These are phyloP conservation scores for Gandaritis pyraliata DNA, from an alignment of 2,888 invertebrate species.

Conservation along the genomic window DNA sequence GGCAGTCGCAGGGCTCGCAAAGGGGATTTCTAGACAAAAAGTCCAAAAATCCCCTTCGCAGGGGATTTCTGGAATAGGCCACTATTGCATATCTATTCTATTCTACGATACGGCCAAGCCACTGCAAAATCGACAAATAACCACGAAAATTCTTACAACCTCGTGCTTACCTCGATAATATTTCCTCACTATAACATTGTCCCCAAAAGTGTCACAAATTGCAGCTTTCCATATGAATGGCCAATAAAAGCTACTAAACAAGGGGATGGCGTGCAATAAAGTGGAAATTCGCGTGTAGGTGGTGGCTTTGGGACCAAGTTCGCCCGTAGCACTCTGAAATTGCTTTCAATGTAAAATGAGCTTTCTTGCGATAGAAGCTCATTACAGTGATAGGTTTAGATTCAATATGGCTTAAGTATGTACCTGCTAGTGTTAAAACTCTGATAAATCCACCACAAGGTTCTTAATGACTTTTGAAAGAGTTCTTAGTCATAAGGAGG, in stretches of 20 bases:
- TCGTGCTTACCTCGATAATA: conserved; percentile 10
- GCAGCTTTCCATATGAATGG: conserved; percentile 33
- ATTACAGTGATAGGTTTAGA: not conserved
- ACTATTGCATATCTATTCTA: too few relatives aligned
- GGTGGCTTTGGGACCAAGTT: not conserved
- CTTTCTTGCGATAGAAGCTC: not conserved
- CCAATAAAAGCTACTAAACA: conserved; percentile 38
- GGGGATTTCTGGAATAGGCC: too few relatives aligned
- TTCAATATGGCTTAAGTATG: not conserved
- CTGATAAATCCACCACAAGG: too few relatives aligned
- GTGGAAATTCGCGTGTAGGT: conserved; percentile 22
- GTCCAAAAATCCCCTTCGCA: too few relatives aligned
- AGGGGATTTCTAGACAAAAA: too few relatives aligned
- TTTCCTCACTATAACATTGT: conserved; percentile 16
- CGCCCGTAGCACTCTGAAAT: conserved; percentile 1
- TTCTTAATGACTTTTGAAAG: too few relatives aligned
- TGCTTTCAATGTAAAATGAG: conserved; percentile 4
- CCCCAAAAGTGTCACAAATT: conserved; percentile 27
- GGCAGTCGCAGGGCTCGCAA: too few relatives aligned
- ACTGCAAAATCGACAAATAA: not conserved
- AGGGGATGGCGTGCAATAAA: conserved; percentile 31
- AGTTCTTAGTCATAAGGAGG: too few relatives aligned
- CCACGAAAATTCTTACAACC: conserved; percentile 5
- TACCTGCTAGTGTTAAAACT: too few relatives aligned
- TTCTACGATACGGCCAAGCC: too few relatives aligned